Evolutionary conservation across 2,113 vertebrate species (phyloP), one percentile per base, ranked within the genome.

Genomic region (Perca flavescens): DNA sequence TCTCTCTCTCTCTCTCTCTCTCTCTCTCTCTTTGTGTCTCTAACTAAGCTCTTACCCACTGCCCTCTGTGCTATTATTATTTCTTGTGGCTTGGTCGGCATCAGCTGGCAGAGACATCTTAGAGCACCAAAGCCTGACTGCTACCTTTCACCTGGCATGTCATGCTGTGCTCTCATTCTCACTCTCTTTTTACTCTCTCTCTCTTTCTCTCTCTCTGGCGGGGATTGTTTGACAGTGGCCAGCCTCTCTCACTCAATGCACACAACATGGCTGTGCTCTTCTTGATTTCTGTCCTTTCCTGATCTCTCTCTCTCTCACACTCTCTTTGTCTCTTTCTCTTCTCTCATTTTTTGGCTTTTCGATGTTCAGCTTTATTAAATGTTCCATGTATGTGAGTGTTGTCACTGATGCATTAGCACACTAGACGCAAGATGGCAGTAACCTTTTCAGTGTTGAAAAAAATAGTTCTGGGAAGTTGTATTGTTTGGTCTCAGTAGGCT

Each of bases 351-450:
- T 84, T 79, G 73, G 82, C 77, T 88, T 92, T 77, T 90, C 60
- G 2, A 43, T 91, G 91, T 92, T 83, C 80, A 78, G 92, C 92
- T 94, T 84, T 88, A 77, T 87, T 91, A 83, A 86, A 73, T 91
- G 92, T 92, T 90, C 70, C 82, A 80, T 91, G 92, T 91, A 88
- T 92, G 86, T 87, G 89, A 87, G 80, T 89, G 84, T 87, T 74
- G 82, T 87, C 86, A 85, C 67, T 62, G 84, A 85, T 86, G 88
- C 88, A 86, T 89, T 86, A 71, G 82, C 82, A 60, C 80, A 70
- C 50, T 76, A 81, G 72, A 82, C 13, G 74, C 54, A 61, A 79
- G 13, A 12, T 78, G 76, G 84, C 76, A 52, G 77, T 64, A 57
- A 25, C 60, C 21, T 64, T 66, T 50, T 14, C 13, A 6, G 47